A percentile compares a stretch with the other conserved stretches of the same genome.
These are phyloP conservation scores for Pseudomyrmex cubaensis DNA, from an alignment of 1,140 invertebrate genomes.

Conservation along the genomic window DNA sequence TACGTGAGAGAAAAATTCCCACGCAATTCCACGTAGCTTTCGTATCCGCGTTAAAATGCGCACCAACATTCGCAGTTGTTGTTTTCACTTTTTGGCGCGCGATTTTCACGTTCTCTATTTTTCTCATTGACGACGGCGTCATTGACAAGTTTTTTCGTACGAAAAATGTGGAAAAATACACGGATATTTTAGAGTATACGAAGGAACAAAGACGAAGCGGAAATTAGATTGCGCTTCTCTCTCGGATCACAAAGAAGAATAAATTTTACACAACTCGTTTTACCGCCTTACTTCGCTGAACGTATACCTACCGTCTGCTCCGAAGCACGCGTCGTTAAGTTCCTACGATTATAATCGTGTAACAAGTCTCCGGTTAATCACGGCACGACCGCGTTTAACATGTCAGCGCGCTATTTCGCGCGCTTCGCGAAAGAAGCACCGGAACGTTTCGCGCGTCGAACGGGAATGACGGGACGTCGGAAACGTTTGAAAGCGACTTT, in stretches of 20 bases:
- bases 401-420: not conserved
- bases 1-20: not conserved
- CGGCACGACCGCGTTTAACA: not conserved
- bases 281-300: too few species aligned
- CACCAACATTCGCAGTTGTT: not conserved
- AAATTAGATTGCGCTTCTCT: not conserved
- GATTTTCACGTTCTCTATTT: conserved; percentile 11
- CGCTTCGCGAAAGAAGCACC: not conserved
- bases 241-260: not conserved
- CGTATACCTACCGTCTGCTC: not conserved
- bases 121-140: not conserved
- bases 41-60: not conserved
- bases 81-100: not conserved
- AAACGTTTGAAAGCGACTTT: conserved; percentile 6
- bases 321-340: not conserved
- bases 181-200: not conserved
- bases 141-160: not conserved
- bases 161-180: not conserved
- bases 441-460: not conserved
- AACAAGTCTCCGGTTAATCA: not conserved
- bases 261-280: not conserved
- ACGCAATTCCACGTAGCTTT: not conserved
- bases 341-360: not conserved
- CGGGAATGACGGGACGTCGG: not conserved
- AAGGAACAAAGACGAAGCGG: not conserved